Evolutionary conservation across 2,888 invertebrate genomes (phyloP), one percentile per base, ranked within the genome.

Genomic region (Drosophila lutescens): DNA sequence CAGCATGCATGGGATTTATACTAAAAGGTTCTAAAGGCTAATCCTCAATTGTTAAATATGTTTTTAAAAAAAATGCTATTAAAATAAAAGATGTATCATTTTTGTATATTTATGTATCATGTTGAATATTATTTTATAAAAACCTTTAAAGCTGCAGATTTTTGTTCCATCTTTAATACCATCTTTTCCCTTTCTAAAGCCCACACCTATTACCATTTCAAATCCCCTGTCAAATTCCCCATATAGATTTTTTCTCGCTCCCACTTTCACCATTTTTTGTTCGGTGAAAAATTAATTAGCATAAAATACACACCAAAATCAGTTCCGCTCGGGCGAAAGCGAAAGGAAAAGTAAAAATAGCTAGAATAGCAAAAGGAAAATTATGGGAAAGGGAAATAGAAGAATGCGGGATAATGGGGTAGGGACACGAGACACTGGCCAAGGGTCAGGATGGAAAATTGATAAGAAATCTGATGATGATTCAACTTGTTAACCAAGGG

Each of bases 201-300:
- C 30, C n/a, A 12, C 12, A n/a, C n/a, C 20, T 10, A 51, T 32
- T 32, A 20, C n/a, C 17, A 38, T 5, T 12, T 4, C 6, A 7
- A 36, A 43, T n/a, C 23, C 20, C 17, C 17, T n/a, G 17, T 8
- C 38, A 54, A 43, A 38, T 36, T 36, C 12, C 34, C 20, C 17
- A 15, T 8, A 13, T 36, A 38, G 12, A 46, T 38, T 26, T 46
- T 26, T 36, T 34, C 8, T 9, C 30, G 20, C 1, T 1, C 12
- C 26, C 34, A 7, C 34, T 61, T 59, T 38, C 12, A 4, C 34
- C 7, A 26, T 43, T 44, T 68, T 47, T 40, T 59, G 53, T 47
- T 26, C 26, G 26, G 58, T 71, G 47, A 59, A 73, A 83, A 88
- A 86, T 83, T 86, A 85, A 85, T 85, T 88, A 80, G 74, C 84